These are phyloP conservation scores for Takifugu bimaculatus DNA, from an alignment of 2,113 vertebrate genomes.

Conservation along the genomic window DNA sequence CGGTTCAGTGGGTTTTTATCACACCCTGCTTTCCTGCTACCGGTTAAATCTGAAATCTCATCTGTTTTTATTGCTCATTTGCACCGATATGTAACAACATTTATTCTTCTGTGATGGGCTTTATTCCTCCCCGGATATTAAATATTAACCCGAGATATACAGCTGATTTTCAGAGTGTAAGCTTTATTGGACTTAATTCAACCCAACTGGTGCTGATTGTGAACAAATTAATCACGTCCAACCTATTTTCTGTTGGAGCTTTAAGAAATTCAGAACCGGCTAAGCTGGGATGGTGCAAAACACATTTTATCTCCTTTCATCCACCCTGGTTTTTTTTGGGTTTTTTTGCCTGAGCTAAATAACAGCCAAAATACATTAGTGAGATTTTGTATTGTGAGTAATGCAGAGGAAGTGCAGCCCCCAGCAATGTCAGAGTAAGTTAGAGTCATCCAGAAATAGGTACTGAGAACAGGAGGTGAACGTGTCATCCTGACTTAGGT, in stretches of 20 bases:
- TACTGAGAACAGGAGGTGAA: conserved; percentile 66
- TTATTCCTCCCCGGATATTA: background rate
- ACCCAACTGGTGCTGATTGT: conserved; percentile 1
- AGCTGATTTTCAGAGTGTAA: background rate
- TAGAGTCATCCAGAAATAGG: conserved; percentile 73
- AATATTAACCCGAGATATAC: background rate
- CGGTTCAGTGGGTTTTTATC: background rate
- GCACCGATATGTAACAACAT: conserved; percentile 4
- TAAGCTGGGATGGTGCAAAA: conserved; percentile 13
- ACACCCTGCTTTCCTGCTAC: background rate
- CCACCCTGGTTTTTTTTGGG: background rate
- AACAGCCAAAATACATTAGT: conserved; percentile 59
- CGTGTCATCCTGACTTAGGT: conserved; percentile 68
- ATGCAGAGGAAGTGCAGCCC: conserved; percentile 64
- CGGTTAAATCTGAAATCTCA: background rate
- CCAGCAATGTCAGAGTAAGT: conserved; percentile 69
- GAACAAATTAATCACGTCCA: conserved; percentile 8
- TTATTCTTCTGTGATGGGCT: background rate
- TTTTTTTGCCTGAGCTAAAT: conserved; percentile 44
- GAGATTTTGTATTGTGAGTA: conserved; percentile 61
- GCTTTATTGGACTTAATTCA: conserved; percentile 8
- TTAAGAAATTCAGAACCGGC: background rate
- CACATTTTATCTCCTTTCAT: conserved; percentile 4
- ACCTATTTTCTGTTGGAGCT: conserved; percentile 2
- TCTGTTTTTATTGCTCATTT: conserved; percentile 9